These are phyloP conservation scores for Lamellibrachia luymesi DNA, from an alignment of 1,140 invertebrate genomes.

Conservation along the genomic window DNA sequence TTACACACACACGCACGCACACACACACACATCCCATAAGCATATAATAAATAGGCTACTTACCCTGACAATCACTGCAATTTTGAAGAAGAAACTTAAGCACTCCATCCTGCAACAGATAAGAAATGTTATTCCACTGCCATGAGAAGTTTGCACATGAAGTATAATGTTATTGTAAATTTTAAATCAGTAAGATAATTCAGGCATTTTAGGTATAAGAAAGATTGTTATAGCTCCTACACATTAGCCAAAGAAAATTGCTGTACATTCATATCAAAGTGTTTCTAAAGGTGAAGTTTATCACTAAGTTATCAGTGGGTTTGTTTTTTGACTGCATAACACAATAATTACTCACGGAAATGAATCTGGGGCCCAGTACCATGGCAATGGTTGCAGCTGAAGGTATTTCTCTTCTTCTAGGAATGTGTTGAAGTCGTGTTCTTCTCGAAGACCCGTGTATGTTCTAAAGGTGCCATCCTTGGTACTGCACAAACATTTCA, in stretches of 20 bases:
- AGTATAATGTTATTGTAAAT: background rate
- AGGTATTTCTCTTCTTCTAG: background rate
- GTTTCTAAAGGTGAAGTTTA: too few relatives aligned
- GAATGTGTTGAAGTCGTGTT: background rate
- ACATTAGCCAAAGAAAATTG: too few relatives aligned
- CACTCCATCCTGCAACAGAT: background rate
- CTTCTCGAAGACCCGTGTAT: background rate
- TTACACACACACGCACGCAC: too few relatives aligned
- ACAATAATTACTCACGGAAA: background rate
- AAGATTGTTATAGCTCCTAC: too few relatives aligned
- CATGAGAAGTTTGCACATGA: background rate
- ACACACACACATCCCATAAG: background rate
- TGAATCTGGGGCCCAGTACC: background rate
- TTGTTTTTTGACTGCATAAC: too few relatives aligned
- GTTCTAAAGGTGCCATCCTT: background rate
- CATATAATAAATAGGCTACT: background rate
- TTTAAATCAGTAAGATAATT: too few relatives aligned
- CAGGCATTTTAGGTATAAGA: too few relatives aligned
- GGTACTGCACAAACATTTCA: background rate
- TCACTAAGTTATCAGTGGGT: too few relatives aligned
- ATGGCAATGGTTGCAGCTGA: background rate
- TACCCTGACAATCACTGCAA: background rate
- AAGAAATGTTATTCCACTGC: background rate
- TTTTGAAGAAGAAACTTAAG: background rate
- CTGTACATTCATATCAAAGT: too few relatives aligned